Conservation (phyloP, 1,140 invertebrate species). For the Plectrocnemia conspersa region DNA sequence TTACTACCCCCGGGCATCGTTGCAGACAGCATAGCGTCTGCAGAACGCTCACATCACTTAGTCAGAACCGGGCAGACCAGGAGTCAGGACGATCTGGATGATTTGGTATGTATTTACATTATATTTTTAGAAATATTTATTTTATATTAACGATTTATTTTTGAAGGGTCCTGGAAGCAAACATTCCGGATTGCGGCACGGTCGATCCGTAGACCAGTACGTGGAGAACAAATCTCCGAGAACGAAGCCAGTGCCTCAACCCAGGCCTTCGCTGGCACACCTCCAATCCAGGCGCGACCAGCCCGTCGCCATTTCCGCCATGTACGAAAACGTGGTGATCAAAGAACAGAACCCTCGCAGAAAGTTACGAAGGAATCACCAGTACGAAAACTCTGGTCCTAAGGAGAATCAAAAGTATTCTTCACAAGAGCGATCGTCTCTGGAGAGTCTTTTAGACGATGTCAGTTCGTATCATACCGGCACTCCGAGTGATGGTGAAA, state of each 20-base stretch:
- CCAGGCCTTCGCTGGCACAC: conserved; percentile 43
- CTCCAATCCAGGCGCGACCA: conserved; percentile 47
- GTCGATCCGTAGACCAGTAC: conserved; percentile 70
- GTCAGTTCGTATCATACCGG: conserved; percentile 42
- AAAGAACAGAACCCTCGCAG: conserved; percentile 68
- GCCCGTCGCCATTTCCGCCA: conserved; percentile 66
- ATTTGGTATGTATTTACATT: conserved; percentile 43
- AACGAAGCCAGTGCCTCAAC: conserved; percentile 44
- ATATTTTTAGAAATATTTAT: conserved; percentile 7
- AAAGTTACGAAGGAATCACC: conserved; percentile 61
- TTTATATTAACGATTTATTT: conserved; percentile 31
- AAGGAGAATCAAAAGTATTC: conserved; percentile 50
- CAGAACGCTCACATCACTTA: conserved; percentile 38
- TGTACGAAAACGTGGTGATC: conserved; percentile 67
- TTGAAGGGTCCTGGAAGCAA: conserved; percentile 53
- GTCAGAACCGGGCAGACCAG: conserved; percentile 48
- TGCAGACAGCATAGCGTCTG: conserved; percentile 42
- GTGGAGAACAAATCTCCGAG: conserved; percentile 56
- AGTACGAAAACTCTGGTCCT: conserved; percentile 59
- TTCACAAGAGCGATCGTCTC: conserved; percentile 56
- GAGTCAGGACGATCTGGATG: conserved; percentile 65
- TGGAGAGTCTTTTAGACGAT: conserved; percentile 60
- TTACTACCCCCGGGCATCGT: conserved; percentile 46
- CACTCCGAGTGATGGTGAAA: conserved; percentile 45
- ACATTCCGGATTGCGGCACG: conserved; percentile 56